phyloP scores from a whole-genome alignment of 2,888 invertebrate genomes.

The Zeuzera pyrina region DNA sequence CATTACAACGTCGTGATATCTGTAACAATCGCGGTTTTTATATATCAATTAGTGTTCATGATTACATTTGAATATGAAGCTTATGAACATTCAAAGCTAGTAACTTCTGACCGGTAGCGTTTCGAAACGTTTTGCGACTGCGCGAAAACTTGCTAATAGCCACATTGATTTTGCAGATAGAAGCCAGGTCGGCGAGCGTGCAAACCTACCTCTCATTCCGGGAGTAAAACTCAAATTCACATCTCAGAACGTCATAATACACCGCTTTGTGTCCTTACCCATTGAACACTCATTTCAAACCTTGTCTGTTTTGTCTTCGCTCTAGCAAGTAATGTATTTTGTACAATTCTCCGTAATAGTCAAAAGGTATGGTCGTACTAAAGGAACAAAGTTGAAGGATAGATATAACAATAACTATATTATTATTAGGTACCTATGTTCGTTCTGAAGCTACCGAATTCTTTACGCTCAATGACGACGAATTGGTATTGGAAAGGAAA shows the following conservation, averaged over 20 bases:
- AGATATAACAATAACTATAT: conserved; percentile 61
- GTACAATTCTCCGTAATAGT: conserved; percentile 21
- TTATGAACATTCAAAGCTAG: conserved; percentile 2
- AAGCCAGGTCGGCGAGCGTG: conserved; percentile 61
- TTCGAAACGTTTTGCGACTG: conserved; percentile 62
- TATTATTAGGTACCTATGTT: conserved; percentile 49
- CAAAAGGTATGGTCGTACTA: conserved; percentile 20
- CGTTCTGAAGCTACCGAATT: conserved; percentile 40
- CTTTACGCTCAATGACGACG: conserved; percentile 59
- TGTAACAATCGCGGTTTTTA: neutral
- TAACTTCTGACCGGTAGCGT: conserved; percentile 50
- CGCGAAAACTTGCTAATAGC: conserved; percentile 71
- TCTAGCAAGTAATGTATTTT: conserved; percentile 23
- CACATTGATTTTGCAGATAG: conserved; percentile 74
- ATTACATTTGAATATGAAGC: neutral
- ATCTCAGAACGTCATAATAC: conserved; percentile 6
- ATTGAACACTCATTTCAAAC: conserved; percentile 21
- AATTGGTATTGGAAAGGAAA: conserved; percentile 51
- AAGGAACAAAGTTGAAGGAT: conserved; percentile 37
- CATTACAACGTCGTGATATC: too few relatives aligned
- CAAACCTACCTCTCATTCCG: conserved; percentile 52
- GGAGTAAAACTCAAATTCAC: conserved; percentile 24
- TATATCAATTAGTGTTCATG: neutral
- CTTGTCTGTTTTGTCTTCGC: neutral
- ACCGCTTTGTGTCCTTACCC: conserved; percentile 24